Percentiles rank a stretch among this genome's conserved stretches.
phyloP scores from a whole-genome alignment of 2,888 invertebrate species.

The Acleris literana region DNA sequence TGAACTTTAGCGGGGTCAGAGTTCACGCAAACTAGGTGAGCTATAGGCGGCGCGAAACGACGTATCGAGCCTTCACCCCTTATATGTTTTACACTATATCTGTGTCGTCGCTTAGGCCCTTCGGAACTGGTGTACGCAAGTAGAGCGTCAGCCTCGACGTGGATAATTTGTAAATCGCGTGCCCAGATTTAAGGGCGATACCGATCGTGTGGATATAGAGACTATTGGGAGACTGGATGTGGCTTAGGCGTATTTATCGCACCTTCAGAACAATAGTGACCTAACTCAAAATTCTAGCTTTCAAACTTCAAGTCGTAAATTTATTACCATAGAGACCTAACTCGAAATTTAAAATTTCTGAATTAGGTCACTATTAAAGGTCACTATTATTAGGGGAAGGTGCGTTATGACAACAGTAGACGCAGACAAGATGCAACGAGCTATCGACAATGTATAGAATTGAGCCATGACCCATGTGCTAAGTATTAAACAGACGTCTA shows the following conservation, averaged over 20 bases:
- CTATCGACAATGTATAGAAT: too few relatives aligned
- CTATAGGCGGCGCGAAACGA: conserved; percentile 15
- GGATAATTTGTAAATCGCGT: conserved; percentile 66
- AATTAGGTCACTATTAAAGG: too few relatives aligned
- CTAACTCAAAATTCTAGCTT: too few relatives aligned
- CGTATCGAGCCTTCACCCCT: conserved; percentile 10
- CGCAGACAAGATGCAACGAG: too few relatives aligned
- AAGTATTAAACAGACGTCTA: too few relatives aligned
- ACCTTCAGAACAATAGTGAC: too few relatives aligned
- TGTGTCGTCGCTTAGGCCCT: neutral
- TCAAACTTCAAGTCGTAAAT: too few relatives aligned
- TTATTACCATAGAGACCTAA: too few relatives aligned
- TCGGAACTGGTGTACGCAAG: conserved; percentile 28
- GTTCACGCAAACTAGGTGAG: conserved; percentile 33
- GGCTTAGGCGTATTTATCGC: neutral
- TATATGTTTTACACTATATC: neutral
- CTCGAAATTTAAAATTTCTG: too few relatives aligned
- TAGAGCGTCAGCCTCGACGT: conserved; percentile 37
- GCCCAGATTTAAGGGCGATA: conserved; percentile 41
- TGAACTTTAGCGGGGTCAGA: conserved; percentile 36
- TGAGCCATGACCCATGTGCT: too few relatives aligned
- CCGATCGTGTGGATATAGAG: conserved; percentile 3
- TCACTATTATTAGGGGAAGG: too few relatives aligned
- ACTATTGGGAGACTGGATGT: conserved; percentile 11
- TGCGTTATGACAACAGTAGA: too few relatives aligned